Percentiles rank a stretch among this genome's conserved stretches.
Evolutionary conservation across 2,113 vertebrate genomes (phyloP).

Genomic region (Ictidomys tridecemlineatus): DNA sequence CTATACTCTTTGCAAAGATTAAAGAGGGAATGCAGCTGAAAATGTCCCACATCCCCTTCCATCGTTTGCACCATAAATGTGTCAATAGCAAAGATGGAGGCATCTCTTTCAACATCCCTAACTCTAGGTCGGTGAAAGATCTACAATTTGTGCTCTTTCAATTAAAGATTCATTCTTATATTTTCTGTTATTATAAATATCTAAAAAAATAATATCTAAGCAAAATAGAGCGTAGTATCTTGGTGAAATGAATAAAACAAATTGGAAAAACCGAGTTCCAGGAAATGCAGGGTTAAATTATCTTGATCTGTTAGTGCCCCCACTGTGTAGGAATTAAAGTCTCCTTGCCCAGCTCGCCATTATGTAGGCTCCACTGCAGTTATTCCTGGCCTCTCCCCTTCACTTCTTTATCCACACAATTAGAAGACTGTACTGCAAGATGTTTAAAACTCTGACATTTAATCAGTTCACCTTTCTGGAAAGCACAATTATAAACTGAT

Average conservation of each 20-base stretch:
- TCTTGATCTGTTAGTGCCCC: neutral
- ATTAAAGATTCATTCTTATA: neutral
- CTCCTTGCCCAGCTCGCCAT: fast-evolving
- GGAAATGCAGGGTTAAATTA: neutral
- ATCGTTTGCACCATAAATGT: neutral
- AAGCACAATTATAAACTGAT: conserved; percentile 33
- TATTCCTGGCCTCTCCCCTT: neutral
- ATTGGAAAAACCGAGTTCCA: neutral
- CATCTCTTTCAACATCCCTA: neutral
- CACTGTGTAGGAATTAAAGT: fast-evolving
- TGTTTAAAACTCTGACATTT: neutral
- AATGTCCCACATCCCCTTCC: neutral
- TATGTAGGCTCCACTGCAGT: fast-evolving
- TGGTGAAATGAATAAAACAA: neutral
- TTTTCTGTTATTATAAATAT: neutral
- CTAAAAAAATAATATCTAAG: neutral
- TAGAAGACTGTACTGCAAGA: neutral
- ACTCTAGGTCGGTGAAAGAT: neutral
- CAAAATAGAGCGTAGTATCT: neutral
- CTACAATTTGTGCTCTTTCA: neutral
- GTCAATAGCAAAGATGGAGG: neutral
- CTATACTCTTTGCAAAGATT: neutral
- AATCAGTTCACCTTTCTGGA: neutral
- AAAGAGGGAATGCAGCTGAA: neutral
- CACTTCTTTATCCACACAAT: neutral